phyloP scores from a whole-genome alignment of 2,113 vertebrate genomes.

The Saguinus imperator region DNA sequence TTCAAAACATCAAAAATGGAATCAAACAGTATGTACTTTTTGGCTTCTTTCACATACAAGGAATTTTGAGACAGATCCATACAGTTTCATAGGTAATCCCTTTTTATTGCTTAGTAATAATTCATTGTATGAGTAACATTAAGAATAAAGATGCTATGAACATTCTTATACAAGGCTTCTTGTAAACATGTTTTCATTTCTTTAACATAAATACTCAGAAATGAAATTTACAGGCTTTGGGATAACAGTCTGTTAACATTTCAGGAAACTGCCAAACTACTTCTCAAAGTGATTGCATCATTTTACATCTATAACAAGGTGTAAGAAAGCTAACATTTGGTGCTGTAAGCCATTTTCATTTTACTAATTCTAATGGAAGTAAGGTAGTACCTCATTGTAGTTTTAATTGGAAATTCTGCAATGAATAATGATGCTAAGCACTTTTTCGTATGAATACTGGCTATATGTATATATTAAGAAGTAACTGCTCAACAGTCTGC shows the following conservation, averaged over 20 bases:
- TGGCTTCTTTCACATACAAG: neutral
- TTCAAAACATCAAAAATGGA: neutral
- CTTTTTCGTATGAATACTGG: neutral
- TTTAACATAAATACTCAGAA: neutral
- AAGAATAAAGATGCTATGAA: neutral
- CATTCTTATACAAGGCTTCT: neutral
- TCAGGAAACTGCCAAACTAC: neutral
- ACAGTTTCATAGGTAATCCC: neutral
- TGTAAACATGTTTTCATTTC: neutral
- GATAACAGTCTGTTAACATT: neutral
- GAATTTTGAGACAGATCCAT: neutral
- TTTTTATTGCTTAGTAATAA: neutral
- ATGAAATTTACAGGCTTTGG: neutral
- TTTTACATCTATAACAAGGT: neutral
- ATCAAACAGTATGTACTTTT: neutral
- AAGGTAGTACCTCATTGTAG: neutral
- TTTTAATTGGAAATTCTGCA: neutral
- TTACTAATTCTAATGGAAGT: neutral
- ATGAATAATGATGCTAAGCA: neutral
- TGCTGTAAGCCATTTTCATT: neutral
- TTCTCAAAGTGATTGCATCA: neutral
- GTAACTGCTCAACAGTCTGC: neutral
- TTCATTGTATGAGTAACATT: neutral
- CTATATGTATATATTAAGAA: neutral
- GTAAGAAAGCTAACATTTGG: neutral